Base-by-base conservation (phyloP, 2,797 vertebrate species). In the Bradypus variegatus region DNA sequence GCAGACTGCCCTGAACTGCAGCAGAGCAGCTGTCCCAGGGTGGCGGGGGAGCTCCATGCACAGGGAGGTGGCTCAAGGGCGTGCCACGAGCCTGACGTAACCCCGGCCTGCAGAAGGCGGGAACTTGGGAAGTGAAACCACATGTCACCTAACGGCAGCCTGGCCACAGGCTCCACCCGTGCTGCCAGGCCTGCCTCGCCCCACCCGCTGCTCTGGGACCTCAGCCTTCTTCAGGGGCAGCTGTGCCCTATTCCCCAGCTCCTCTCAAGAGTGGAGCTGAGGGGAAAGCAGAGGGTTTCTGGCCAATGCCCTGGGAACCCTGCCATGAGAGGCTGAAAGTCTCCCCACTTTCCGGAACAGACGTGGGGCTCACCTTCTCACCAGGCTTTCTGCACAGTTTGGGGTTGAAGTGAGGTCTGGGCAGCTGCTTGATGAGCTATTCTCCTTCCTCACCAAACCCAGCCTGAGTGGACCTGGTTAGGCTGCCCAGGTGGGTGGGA, bases 221-320 rank as follows among this genome's bases (percentile, higher is more conserved):
- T 29, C 84, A 67, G 58, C 27, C 77, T 69, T 84, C 73, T 45
- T 48, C 19, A 0, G 78, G 55, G 86, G 45, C 58, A 84, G 41
- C 79, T 8, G 41, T 45, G 41, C 41, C 41, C 41, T 45, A 27
- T 5, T 64, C 64, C 36, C 48, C 19, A 31, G 76, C 45, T 78
- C 76, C 7, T 0, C 76, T 60, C 6, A 0, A 0, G 86, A 89
- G 67, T 3, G 21, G 62, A 50, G 94, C 78, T 67, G 82, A 85
- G 65, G 92, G 86, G 91, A 94, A 87, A 80, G 79, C 85, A 70
- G 89, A 94, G 85, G 69, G 38, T 78, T 89, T 50, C 82, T 15
- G 75, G 94, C 94, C 83, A 55, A 86, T 21, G 38, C 94, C 94
- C 94, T 58, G 95, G 94, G 95, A 95, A 81, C n/a, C 45, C 69